Evolutionary conservation across 37 sponge, comb jelly and placozoan genomes (phyloP).

Genomic region (Tethya wilhelma): DNA sequence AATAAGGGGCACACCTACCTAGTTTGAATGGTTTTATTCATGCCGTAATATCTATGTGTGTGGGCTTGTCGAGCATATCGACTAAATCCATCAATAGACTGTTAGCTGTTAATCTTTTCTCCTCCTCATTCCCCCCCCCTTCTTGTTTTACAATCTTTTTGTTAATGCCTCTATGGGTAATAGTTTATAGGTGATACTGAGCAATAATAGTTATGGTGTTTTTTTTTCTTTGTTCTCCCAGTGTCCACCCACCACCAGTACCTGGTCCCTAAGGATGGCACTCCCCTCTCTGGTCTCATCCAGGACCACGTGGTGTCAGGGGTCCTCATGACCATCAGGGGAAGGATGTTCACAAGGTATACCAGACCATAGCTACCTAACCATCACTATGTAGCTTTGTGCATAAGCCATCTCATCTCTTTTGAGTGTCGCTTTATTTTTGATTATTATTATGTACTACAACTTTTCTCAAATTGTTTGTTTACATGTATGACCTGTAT

Average conservation of each 20-base stretch:
- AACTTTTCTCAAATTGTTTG: too few species aligned
- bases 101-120: not conserved
- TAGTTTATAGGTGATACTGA: too few species aligned
- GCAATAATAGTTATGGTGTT: too few species aligned
- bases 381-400: not conserved
- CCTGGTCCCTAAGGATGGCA: slow-evolving; percentile 96
- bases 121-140: not conserved
- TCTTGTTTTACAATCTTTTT: not conserved
- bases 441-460: too few species aligned
- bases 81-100: too few species aligned
- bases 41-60: too few species aligned
- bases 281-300: slow-evolving; percentile 94
- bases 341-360: slow-evolving; percentile 77
- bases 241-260: slow-evolving; percentile 90
- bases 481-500: too few species aligned
- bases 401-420: not conserved
- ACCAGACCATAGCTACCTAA: too few species aligned
- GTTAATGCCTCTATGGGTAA: not conserved
- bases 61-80: too few species aligned
- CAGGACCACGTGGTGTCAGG: slow-evolving; percentile 96
- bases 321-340: slow-evolving; percentile 87
- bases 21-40: too few species aligned
- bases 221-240: not conserved
- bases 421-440: too few species aligned
- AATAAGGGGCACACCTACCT: too few species aligned